These are phyloP conservation scores for Cromileptes altivelis DNA, from an alignment of 2,113 vertebrate genomes.

Conservation along the genomic window DNA sequence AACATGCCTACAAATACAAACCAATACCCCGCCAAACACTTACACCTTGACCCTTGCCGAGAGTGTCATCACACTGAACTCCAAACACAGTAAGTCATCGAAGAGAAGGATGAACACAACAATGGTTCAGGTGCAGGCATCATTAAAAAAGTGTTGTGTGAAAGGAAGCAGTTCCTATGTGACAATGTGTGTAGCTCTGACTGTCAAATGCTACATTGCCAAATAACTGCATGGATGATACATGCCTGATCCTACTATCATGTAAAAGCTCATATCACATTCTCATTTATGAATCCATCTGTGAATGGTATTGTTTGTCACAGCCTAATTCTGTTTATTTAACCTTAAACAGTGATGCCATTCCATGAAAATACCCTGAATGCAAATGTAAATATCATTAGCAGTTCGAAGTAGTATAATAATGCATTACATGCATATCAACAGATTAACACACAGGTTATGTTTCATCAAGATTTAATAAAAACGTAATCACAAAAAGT, in stretches of 20 bases:
- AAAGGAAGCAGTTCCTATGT: neutral
- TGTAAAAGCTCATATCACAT: neutral
- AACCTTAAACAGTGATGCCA: neutral
- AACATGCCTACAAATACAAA: neutral
- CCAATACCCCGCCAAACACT: neutral
- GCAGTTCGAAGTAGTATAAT: neutral
- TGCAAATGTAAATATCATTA: neutral
- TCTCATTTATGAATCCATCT: neutral
- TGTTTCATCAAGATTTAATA: neutral
- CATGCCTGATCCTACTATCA: neutral
- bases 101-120: neutral
- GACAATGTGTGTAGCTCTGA: neutral
- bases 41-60: neutral
- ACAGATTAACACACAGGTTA: neutral
- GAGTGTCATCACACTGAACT: neutral
- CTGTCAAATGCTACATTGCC: neutral
- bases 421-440: neutral
- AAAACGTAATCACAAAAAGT: neutral
- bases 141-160: neutral
- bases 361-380: neutral
- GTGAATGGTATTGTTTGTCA: neutral
- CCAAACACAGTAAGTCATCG: neutral
- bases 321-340: neutral
- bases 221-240: neutral
- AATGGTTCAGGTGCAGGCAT: neutral